Evolutionary conservation across 2,888 invertebrate genomes (phyloP).

Genomic region (Lasioglossum pauxillum): DNA sequence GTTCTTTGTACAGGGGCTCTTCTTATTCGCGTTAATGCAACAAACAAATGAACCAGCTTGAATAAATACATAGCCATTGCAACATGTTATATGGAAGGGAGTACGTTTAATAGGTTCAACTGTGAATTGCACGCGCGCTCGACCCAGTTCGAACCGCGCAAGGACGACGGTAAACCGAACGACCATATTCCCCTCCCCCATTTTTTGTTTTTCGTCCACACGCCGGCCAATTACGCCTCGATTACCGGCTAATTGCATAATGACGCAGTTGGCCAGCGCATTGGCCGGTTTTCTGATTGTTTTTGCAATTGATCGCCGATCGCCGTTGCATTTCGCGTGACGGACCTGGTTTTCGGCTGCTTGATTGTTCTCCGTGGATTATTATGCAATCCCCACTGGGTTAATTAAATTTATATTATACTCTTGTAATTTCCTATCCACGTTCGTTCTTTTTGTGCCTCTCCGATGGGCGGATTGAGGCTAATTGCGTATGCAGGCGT

Average conservation of each 20-base stretch:
- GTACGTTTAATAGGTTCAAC: background rate
- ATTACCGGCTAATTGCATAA: slow-evolving; percentile 9
- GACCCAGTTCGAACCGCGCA: slow-evolving; percentile 25
- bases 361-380: background rate
- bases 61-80: too few species aligned
- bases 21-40: too few species aligned
- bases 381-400: background rate
- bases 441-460: background rate
- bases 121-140: background rate
- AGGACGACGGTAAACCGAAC: slow-evolving; percentile 5
- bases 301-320: background rate
- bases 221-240: background rate
- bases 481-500: background rate
- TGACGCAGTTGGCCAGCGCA: background rate
- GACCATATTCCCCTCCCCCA: background rate
- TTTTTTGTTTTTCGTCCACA: background rate
- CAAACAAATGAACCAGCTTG: too few species aligned
- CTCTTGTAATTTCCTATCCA: background rate
- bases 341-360: background rate
- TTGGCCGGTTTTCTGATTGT: slow-evolving; percentile 1
- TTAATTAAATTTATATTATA: background rate
- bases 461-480: background rate
- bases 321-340: background rate
- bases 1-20: too few species aligned
- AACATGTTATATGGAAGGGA: too few species aligned